A percentile compares a stretch with the other conserved stretches of the same genome.
These are phyloP conservation scores for Heteropelma amictum DNA, from an alignment of 2,888 invertebrate genomes.

Conservation along the genomic window DNA sequence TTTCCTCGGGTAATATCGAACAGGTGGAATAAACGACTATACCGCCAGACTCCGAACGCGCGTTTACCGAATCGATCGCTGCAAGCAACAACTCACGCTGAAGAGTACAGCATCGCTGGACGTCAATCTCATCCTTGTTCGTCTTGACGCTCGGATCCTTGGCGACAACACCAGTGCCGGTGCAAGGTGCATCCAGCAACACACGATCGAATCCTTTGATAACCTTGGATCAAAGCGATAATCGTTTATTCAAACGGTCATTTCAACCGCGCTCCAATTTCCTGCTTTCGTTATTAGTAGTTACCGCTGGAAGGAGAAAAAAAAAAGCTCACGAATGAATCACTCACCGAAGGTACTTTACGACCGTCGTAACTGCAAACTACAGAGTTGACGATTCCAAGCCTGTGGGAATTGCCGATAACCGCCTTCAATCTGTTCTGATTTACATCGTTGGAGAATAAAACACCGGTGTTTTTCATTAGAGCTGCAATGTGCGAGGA, in stretches of 20 bases:
- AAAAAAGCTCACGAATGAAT: neutral
- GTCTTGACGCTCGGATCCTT: slow-evolving; percentile 99
- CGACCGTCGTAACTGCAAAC: slow-evolving; percentile 94
- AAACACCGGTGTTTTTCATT: slow-evolving; percentile 98
- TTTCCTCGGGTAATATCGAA: slow-evolving; percentile 98
- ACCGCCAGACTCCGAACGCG: slow-evolving; percentile 94
- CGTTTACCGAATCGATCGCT: slow-evolving; percentile 98
- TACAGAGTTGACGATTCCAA: slow-evolving; percentile 96
- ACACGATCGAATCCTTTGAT: slow-evolving; percentile 97
- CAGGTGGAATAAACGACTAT: slow-evolving; percentile 99
- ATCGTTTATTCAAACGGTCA: no score
- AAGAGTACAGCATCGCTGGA: slow-evolving; percentile 93
- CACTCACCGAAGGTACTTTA: slow-evolving; percentile 84
- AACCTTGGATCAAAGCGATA: slow-evolving; percentile 78
- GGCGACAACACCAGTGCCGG: slow-evolving; percentile 98
- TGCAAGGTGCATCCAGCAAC: slow-evolving; percentile 98
- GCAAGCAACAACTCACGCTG: slow-evolving; percentile 95
- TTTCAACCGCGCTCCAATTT: no score
- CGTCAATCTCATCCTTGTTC: slow-evolving; percentile 92
- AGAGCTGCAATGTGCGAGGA: slow-evolving; percentile 98
- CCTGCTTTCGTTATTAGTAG: no score
- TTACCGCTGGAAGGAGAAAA: neutral
- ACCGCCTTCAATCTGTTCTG: slow-evolving; percentile 93
- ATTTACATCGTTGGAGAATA: slow-evolving; percentile 98
- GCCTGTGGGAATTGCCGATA: slow-evolving; percentile 96